Evolutionary conservation across 1,140 invertebrate genomes (phyloP), one percentile per base, ranked within the genome.

Genomic region (Drosophila serrata): DNA sequence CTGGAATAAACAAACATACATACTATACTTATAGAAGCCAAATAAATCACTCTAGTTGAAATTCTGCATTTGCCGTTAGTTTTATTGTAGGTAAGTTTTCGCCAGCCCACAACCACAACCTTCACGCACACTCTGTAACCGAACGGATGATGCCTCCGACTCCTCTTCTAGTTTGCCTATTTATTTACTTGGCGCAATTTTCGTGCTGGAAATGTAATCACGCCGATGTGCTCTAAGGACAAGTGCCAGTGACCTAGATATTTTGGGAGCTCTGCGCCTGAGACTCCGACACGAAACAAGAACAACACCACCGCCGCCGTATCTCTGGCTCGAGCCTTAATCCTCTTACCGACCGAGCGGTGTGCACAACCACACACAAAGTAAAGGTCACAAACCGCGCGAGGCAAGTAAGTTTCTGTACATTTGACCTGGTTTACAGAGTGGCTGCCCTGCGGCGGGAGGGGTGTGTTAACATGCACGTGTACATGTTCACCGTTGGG

Each of bases 211-310:
- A 74, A 74, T 75, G 70, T 48, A 64, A 49, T 70, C 53, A 70
- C 64, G 57, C 49, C 65, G 22, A 46, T 48, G 51, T 37, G 19
- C 51, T 55, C 51, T 69, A 55, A 68, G 22, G 64, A 70, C 51
- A 59, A 70, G 69, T 75, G 73, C 73, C 40, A 74, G 73, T 75
- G 73, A 75, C 73, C 73, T 75, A 75, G 59, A 64, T 75, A 55
- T 48, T 53, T 70, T 37, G 55, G 68, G 68, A 73, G 49, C 53
- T 35, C 65, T 40, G 45, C 35, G 65, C 65, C 46, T 29, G 55
- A 40, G 43, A 29, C 45, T 46, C 17, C 42, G 6, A 27, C 13
- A 9, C 22, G 33, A 12, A 46, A 51, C 31, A 53, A 53, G 29
- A 51, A 35, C 19, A 53, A 9, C 51, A 67, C 46, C 67, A 46